Base-by-base conservation (phyloP, 2,888 invertebrate genomes). In the Lycaena phlaeas region DNA sequence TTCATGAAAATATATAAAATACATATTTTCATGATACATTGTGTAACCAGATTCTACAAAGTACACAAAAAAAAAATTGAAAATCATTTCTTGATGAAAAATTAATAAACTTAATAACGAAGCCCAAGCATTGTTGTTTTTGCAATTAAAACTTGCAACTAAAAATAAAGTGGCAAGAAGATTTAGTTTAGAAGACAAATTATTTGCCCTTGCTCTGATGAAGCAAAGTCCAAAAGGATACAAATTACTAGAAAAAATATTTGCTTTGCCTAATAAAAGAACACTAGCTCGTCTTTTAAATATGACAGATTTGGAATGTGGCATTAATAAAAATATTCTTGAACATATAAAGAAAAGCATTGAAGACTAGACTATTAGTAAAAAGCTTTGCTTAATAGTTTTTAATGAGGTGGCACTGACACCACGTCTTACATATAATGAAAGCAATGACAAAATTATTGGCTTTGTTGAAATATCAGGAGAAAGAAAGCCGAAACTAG, bases 381-480 rank as follows among this genome's bases (percentile, higher is more conserved):
- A 46, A n/a, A 46, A 38, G 34, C 27, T 43, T 3, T 46, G 46
- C 27, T 27, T 41, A 11, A 44, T 46, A 12, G 30, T 44, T 5
- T 46, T 46, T 40, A 44, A 48, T 30, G 40, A 49, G 42, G 27
- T 49, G 9, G 31, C 46, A 12, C 14, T 45, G 6, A 41, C 40
- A 14, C 41, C 44, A n/a, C 44, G 42, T 37, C 25, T 47, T 27
- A 41, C 38, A 25, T 47, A 39, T 15, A 44, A 34, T 28, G 37
- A 38, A 40, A 36, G 26, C 14, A 29, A 37, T 12, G 44, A 41
- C 18, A n/a, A 27, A 9, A 39, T 44, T 17, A n/a, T 1, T 18
- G 49, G 54, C 4, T 52, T 54, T 37, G 36, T 36, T 2, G 45
- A 54, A 12, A 9, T 55, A 10, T 49, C 38, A 2, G 15, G 27